phyloP scores from a whole-genome alignment of 2,797 vertebrate species.

The Acanthurus tractus region DNA sequence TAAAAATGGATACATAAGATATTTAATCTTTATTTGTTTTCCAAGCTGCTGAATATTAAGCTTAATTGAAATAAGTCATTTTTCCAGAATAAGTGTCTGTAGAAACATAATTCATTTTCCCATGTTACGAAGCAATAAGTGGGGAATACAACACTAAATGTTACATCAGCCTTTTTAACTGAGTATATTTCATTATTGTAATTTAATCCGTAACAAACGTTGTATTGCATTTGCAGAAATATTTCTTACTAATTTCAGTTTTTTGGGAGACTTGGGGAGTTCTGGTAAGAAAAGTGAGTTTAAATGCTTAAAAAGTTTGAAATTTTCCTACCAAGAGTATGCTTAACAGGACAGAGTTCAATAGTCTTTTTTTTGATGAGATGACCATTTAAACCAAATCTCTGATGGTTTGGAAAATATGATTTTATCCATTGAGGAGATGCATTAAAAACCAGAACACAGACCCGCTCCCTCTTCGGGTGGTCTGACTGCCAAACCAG shows the following conservation, averaged over 20 bases:
- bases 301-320: not conserved
- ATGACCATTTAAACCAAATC: slow-evolving; percentile 67
- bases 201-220: not conserved
- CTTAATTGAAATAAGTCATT: not conserved
- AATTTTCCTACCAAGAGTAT: slow-evolving; percentile 34
- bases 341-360: slow-evolving; percentile 34
- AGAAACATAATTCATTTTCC: not conserved
- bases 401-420: slow-evolving; percentile 76
- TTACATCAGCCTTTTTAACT: not conserved
- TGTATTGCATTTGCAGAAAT: not conserved
- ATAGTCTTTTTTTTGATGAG: slow-evolving; percentile 26
- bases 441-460: slow-evolving; percentile 73
- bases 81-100: not conserved
- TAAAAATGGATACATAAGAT: too few relatives aligned
- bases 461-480: slow-evolving; percentile 70
- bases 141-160: not conserved
- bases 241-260: not conserved
- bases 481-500: slow-evolving; percentile 80
- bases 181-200: not conserved
- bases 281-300: slow-evolving; percentile 3
- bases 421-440: slow-evolving; percentile 60
- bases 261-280: not conserved
- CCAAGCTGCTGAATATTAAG: not conserved
- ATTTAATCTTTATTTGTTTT: not conserved
- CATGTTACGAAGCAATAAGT: not conserved